phyloP scores from a whole-genome alignment of 2,888 invertebrate genomes.

The Macaria notata region DNA sequence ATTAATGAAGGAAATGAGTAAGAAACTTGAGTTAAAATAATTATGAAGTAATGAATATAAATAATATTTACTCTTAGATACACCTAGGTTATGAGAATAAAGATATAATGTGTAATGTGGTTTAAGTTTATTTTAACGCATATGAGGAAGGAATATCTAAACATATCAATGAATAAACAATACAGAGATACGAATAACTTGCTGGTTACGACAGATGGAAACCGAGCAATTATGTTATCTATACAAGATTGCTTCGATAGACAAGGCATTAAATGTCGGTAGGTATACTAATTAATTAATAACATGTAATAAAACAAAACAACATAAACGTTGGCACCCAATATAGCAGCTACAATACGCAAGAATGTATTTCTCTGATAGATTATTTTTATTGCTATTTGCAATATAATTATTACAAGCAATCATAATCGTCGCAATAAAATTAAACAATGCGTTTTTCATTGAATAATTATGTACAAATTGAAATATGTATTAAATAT shows the following conservation, averaged over 20 bases:
- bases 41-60: too few species aligned
- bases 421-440: neutral
- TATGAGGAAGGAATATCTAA: too few species aligned
- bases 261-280: constrained; percentile 2
- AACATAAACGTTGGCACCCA: constrained; percentile 9
- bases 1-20: too few species aligned
- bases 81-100: too few species aligned
- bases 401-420: constrained; percentile 16
- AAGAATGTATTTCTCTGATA: constrained; percentile 28
- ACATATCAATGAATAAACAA: too few species aligned
- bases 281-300: constrained; percentile 16
- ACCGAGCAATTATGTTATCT: constrained; percentile 10
- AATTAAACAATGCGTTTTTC: too few species aligned
- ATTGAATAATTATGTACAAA: too few species aligned
- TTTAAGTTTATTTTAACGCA: too few species aligned
- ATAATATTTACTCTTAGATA: too few species aligned
- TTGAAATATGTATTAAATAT: too few species aligned
- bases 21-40: too few species aligned
- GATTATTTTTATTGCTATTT: constrained; percentile 32
- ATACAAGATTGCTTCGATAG: constrained; percentile 12
- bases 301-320: constrained; percentile 20
- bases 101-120: too few species aligned
- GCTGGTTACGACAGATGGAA: constrained; percentile 3
- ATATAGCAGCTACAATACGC: constrained; percentile 1
- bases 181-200: constrained; percentile 4